These are phyloP conservation scores for Parotocinclus haroldoi DNA, from an alignment of 2,797 vertebrate species.

Conservation along the genomic window DNA sequence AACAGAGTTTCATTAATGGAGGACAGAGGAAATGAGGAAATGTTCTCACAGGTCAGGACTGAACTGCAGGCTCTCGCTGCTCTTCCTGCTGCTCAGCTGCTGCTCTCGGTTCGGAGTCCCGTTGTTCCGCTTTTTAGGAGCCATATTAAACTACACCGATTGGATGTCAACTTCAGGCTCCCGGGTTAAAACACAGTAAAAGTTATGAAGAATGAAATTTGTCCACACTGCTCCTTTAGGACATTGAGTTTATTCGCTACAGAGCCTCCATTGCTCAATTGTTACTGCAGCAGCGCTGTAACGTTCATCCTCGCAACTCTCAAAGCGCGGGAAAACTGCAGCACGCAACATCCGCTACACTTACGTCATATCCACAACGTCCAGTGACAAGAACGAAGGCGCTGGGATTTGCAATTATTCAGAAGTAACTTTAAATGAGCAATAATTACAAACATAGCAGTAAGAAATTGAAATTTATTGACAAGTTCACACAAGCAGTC, in stretches of 20 bases:
- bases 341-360: slow-evolving; percentile 30
- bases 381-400: too few relatives aligned
- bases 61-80: slow-evolving; percentile 15
- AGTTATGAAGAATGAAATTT: neutral
- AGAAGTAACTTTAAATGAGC: too few relatives aligned
- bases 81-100: slow-evolving; percentile 32
- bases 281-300: neutral
- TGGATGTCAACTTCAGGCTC: neutral
- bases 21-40: neutral
- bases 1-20: too few relatives aligned
- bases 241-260: neutral
- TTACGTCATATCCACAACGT: slow-evolving; percentile 33
- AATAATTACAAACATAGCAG: too few relatives aligned
- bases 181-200: neutral
- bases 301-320: slow-evolving; percentile 5
- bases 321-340: slow-evolving; percentile 55
- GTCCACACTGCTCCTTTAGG: neutral
- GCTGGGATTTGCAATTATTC: too few relatives aligned
- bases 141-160: slow-evolving; percentile 34
- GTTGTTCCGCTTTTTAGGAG: slow-evolving; percentile 49
- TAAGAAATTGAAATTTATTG: too few relatives aligned
- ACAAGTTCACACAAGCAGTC: too few relatives aligned
- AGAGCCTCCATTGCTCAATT: neutral
- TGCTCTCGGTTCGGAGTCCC: slow-evolving; percentile 41
- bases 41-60: slow-evolving; percentile 24